Conservation (phyloP, 2,888 invertebrate species). For the Yponomeuta malinellus region DNA sequence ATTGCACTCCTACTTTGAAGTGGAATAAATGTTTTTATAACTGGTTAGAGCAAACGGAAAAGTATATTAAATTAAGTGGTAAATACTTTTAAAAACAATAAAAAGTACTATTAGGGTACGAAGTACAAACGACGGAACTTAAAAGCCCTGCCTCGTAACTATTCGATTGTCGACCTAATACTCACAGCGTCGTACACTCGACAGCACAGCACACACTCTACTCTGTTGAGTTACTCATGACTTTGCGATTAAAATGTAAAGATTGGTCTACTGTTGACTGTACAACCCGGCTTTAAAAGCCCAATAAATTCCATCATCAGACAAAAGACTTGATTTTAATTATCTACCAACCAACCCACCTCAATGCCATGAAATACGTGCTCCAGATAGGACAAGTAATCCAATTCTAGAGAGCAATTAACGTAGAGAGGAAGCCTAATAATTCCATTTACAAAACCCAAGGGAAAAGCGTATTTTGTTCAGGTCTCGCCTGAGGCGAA, state of each 20-base stretch:
- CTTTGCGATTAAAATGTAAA: no score
- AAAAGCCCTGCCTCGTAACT: neutral
- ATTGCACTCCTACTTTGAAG: no score
- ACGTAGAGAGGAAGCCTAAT: slow-evolving; percentile 8
- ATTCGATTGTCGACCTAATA: slow-evolving; percentile 3
- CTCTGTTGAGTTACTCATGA: no score
- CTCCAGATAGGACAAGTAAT: slow-evolving; percentile 7
- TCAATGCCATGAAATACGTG: slow-evolving; percentile 1
- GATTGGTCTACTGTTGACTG: neutral
- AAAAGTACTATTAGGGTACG: no score
- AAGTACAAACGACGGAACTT: no score
- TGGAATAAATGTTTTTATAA: no score
- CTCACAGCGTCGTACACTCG: neutral
- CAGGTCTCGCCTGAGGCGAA: slow-evolving; percentile 19
- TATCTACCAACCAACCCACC: neutral
- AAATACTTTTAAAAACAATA: no score
- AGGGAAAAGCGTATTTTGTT: slow-evolving; percentile 20
- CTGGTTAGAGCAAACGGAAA: no score
- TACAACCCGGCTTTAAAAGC: slow-evolving; percentile 1
- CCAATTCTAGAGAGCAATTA: slow-evolving; percentile 8
- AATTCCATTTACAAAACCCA: slow-evolving; percentile 19
- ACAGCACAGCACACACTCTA: no score
- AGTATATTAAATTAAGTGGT: no score
- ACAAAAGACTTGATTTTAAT: slow-evolving; percentile 3
- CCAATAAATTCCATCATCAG: neutral